Conservation (phyloP, 92 coral and sea anemone genomes). For the Palythoa heliodiscus region DNA sequence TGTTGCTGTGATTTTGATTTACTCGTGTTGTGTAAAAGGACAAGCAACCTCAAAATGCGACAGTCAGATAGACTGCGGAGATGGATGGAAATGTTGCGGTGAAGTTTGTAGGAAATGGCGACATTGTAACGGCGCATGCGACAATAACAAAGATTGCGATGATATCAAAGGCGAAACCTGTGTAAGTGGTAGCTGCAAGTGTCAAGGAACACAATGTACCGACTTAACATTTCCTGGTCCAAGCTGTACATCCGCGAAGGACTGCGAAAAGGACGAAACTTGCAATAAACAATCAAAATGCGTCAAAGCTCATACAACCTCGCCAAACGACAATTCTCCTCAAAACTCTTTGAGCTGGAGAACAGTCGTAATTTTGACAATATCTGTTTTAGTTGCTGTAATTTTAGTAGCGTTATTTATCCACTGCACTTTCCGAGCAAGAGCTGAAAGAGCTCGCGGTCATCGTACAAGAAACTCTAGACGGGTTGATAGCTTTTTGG, state of each 20-base stretch:
- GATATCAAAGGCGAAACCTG: slow-evolving; percentile 20
- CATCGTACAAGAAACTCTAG: slow-evolving; percentile 7
- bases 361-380: slow-evolving; percentile 17
- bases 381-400: slow-evolving; percentile 28
- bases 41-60: slow-evolving; percentile 16
- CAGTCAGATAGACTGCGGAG: neutral
- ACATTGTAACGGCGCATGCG: slow-evolving; percentile 12
- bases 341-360: slow-evolving; percentile 13
- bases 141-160: slow-evolving; percentile 19
- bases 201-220: slow-evolving; percentile 3
- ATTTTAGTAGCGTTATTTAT: slow-evolving; percentile 26
- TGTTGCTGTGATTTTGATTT: slow-evolving; percentile 18
- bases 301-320: slow-evolving; percentile 22
- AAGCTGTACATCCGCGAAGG: slow-evolving; percentile 5
- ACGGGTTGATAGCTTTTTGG: slow-evolving; percentile 11
- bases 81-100: slow-evolving; percentile 7
- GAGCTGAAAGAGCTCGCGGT: slow-evolving; percentile 29
- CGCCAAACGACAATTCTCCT: neutral
- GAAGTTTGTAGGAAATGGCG: slow-evolving; percentile 42
- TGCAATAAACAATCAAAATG: slow-evolving; percentile 25
- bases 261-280: slow-evolving; percentile 23
- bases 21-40: slow-evolving; percentile 7
- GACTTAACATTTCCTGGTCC: slow-evolving; percentile 25
- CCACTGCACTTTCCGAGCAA: slow-evolving; percentile 33
- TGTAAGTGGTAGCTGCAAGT: slow-evolving; percentile 7